Base-by-base conservation (phyloP, 2,888 invertebrate genomes). In the Callosobruchus maculatus region DNA sequence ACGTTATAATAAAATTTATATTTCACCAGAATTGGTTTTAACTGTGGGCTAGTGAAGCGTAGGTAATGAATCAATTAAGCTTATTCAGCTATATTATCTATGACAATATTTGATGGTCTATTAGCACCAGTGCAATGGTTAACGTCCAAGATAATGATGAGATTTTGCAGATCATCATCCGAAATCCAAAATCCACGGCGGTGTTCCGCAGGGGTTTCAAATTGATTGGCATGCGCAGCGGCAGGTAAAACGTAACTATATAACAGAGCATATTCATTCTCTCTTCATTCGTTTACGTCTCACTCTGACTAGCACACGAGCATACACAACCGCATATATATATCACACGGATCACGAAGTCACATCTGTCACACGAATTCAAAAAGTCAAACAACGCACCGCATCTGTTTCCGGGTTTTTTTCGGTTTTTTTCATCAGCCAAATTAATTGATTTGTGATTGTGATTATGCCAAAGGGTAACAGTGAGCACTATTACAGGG, bases 401-500 rank as follows among this genome's bases (percentile, higher is more conserved):
- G 77, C 30, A 5, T 20, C 31, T 21, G 71, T 70, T 31, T 70
- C 67, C 26, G 70, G 22, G 21, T 73, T 74, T 72, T 49, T 69
- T 20, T 77, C 71, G 73, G 20, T 49, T 66, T 74, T 74, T 73
- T 71, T 70, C 5, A 66, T 49, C 67, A 75, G 70, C 76, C 68
- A 74, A 70, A 73, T 67, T 22, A 73, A 73, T 76, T 76, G 77
- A 74, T 75, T 75, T 77, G 75, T 75, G 79, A 77, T 78, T 49
- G 49, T 49, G 49, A 77, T 76, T 77, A 81, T 81, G 81, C 78
- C 77, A 70, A 79, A 77, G 78, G 49, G 77, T 78, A 80, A 78
- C 71, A 77, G 77, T 73, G 77, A 78, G 75, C 75, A 79, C 71
- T 80, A 81, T 79, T 80, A 70, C 77, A 80, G 80, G 78, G 79